phyloP scores from a whole-genome alignment of 2,888 invertebrate species.

The Acleris literana region DNA sequence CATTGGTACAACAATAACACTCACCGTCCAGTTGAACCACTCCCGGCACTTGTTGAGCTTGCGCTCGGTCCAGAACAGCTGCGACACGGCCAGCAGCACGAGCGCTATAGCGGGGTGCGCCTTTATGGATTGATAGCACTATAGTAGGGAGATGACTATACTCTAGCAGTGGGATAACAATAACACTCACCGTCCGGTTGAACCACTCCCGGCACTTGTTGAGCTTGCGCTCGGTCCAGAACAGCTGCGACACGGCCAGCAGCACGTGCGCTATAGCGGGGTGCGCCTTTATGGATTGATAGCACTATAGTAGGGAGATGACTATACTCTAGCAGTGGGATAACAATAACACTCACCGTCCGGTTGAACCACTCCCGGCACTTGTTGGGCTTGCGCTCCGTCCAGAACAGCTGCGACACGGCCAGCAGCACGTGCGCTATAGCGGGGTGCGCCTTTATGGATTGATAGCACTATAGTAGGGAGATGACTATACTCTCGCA shows the following conservation, averaged over 20 bases:
- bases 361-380: constrained; percentile 99
- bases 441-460: too few relatives aligned
- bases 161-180: not conserved
- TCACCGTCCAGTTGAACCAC: constrained; percentile 97
- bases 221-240: constrained; percentile 98
- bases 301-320: too few relatives aligned
- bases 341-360: constrained; percentile 81
- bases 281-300: too few relatives aligned
- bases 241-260: constrained; percentile 96
- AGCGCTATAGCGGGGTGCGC: constrained; percentile 80
- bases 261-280: constrained; percentile 89
- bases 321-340: too few relatives aligned
- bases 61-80: constrained; percentile 98
- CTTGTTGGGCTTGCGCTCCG: constrained; percentile 95
- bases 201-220: constrained; percentile 99
- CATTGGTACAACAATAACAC: constrained; percentile 39
- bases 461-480: too few relatives aligned
- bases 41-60: constrained; percentile 96
- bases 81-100: constrained; percentile 97
- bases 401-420: constrained; percentile 98
- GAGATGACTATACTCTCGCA: too few relatives aligned
- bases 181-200: constrained; percentile 88
- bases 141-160: too few relatives aligned
- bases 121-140: too few relatives aligned
- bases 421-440: constrained; percentile 94